Evolutionary conservation across 1,140 invertebrate genomes (phyloP).

Genomic region (Anoplolepis gracilipes): DNA sequence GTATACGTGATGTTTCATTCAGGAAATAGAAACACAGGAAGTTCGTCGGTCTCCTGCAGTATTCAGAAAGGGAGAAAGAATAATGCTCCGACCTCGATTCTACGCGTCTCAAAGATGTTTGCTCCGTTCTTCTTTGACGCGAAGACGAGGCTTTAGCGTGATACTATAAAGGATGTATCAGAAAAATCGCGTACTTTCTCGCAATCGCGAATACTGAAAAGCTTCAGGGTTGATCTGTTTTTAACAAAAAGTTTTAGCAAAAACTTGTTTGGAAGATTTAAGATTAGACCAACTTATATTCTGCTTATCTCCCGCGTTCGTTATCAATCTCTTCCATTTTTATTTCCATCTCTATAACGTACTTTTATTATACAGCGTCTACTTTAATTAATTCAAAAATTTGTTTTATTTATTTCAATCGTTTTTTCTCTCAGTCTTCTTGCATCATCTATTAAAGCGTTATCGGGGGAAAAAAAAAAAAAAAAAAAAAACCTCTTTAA

Average conservation of each 20-base stretch:
- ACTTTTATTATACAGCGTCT: not conserved
- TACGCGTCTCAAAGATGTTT: conserved; percentile 32
- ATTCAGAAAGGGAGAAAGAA: conserved; percentile 11
- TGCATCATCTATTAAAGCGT: not conserved
- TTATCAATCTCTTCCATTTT: not conserved
- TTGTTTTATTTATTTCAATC: not conserved
- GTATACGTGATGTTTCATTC: not conserved
- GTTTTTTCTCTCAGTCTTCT: not conserved
- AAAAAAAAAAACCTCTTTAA: conserved; percentile 11
- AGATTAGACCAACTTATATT: conserved; percentile 26
- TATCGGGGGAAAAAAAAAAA: no score
- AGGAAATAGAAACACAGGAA: conserved; percentile 1
- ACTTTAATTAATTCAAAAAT: not conserved
- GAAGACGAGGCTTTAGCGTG: not conserved
- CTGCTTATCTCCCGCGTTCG: not conserved
- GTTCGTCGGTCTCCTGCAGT: not conserved
- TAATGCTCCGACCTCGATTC: conserved; percentile 13
- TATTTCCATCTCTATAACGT: not conserved
- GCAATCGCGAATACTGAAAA: conserved; percentile 8
- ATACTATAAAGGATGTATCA: conserved; percentile 35
- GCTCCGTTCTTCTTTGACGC: conserved; percentile 16
- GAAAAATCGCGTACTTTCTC: conserved; percentile 35
- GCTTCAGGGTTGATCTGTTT: conserved; percentile 11
- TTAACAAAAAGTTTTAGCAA: not conserved
- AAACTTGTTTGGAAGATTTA: conserved; percentile 12